phyloP scores from a whole-genome alignment of 2,113 vertebrate genomes.

The Coptodon bakossiorum region DNA sequence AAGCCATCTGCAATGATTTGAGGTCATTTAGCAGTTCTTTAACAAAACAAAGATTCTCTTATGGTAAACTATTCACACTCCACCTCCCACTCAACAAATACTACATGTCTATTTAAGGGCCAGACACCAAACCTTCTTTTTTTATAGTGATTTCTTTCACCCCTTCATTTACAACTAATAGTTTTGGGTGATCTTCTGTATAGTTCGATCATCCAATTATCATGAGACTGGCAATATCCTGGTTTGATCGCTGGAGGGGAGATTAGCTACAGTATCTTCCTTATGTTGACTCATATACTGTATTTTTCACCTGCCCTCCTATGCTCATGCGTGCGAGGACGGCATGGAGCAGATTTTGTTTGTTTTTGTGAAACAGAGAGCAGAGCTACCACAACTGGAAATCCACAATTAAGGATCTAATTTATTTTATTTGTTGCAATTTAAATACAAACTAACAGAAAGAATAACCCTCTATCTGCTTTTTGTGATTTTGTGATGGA shows the following conservation, averaged over 20 bases:
- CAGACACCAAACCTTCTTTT: background rate
- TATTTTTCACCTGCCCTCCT: background rate
- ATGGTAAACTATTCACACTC: background rate
- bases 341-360: background rate
- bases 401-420: background rate
- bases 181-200: background rate
- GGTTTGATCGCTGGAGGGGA: rapidly evolving
- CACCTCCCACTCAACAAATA: background rate
- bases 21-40: slow-evolving; percentile 12
- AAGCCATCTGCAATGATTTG: slow-evolving; percentile 2
- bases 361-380: background rate
- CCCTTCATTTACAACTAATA: background rate
- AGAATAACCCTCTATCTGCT: background rate
- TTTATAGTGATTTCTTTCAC: background rate
- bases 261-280: background rate
- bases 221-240: background rate
- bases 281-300: background rate
- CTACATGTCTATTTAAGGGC: background rate
- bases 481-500: background rate
- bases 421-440: background rate
- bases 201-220: background rate
- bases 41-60: slow-evolving; percentile 3
- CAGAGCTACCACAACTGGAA: background rate
- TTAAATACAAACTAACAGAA: background rate
- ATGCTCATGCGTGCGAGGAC: rapidly evolving